These are phyloP conservation scores for Drosophila mulleri DNA, from an alignment of 2,888 invertebrate species.

Conservation along the genomic window DNA sequence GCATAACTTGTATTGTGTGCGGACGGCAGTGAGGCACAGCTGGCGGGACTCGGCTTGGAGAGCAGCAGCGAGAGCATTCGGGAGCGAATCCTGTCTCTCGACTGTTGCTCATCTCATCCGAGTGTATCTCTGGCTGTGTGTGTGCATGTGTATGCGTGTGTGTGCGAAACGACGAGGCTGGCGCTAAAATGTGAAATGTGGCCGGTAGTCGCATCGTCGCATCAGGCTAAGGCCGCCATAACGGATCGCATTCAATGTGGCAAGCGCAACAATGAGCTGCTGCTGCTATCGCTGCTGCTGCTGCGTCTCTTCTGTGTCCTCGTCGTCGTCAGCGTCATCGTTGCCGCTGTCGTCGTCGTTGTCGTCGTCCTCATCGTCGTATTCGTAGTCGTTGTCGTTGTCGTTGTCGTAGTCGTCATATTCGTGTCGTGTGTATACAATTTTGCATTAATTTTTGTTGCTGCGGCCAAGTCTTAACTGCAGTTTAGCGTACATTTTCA, in stretches of 20 bases:
- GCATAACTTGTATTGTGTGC: conserved; percentile 77
- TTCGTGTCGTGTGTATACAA: conserved; percentile 76
- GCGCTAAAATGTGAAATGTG: conserved; percentile 75
- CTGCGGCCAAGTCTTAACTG: conserved; percentile 70
- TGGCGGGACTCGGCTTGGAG: conserved; percentile 52
- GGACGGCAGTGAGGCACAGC: conserved; percentile 47
- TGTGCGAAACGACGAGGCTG: conserved; percentile 58
- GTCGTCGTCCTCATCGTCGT: conserved; percentile 8
- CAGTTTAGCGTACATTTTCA: conserved; percentile 73
- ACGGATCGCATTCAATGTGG: conserved; percentile 82
- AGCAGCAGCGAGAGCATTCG: conserved; percentile 66
- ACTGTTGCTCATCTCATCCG: conserved; percentile 75
- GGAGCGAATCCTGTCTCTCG: conserved; percentile 58
- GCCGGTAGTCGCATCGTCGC: conserved; percentile 81
- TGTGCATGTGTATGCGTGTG: conserved; percentile 35
- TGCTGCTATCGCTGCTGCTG: conserved; percentile 49
- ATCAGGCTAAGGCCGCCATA: conserved; percentile 80
- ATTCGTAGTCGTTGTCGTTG: conserved; percentile 32
- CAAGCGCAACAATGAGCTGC: conserved; percentile 80
- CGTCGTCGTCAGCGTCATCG: conserved; percentile 8
- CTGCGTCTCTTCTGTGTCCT: conserved; percentile 32
- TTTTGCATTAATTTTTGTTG: conserved; percentile 78
- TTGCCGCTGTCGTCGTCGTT: conserved; percentile 10
- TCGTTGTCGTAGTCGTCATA: conserved; percentile 42
- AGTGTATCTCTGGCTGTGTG: conserved; percentile 25